Evolutionary conservation across 2,888 invertebrate species (phyloP).

Genomic region (Serrognathus titanus): DNA sequence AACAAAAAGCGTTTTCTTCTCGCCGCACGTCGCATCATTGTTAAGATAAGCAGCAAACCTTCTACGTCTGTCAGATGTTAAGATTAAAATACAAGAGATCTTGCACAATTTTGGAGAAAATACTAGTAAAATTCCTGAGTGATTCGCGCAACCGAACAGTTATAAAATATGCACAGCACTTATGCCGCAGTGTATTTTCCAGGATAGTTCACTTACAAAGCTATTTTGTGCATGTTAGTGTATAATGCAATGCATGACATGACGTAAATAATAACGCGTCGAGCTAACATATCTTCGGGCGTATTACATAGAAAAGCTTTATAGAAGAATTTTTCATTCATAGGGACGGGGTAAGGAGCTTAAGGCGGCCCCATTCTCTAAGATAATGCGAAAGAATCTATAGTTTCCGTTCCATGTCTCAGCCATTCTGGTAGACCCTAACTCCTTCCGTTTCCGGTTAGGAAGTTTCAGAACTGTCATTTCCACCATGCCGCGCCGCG

Average conservation of each 20-base stretch:
- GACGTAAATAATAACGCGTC: neutral
- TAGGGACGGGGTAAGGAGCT: neutral
- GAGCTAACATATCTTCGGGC: neutral
- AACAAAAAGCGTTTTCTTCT: too few relatives aligned
- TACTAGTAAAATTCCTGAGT: too few relatives aligned
- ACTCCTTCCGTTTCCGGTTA: slow-evolving; percentile 19
- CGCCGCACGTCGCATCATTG: too few relatives aligned
- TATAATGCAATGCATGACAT: neutral
- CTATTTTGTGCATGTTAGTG: neutral
- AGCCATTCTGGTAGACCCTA: slow-evolving; percentile 17
- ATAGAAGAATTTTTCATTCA: neutral
- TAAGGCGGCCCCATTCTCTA: neutral
- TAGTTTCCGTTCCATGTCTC: slow-evolving; percentile 17
- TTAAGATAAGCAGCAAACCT: too few relatives aligned
- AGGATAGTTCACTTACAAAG: neutral
- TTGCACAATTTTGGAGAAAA: too few relatives aligned
- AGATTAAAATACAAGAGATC: too few relatives aligned
- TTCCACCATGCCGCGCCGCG: slow-evolving; percentile 15
- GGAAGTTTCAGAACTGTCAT: slow-evolving; percentile 19
- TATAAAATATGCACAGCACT: neutral
- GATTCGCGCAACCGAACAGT: neutral
- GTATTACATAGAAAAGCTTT: neutral
- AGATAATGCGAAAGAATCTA: slow-evolving; percentile 18
- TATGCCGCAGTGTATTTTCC: neutral
- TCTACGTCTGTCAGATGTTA: too few relatives aligned